Conservation (phyloP, 2,888 invertebrate genomes). For the Caenorhabditis macrosperma region DNA sequence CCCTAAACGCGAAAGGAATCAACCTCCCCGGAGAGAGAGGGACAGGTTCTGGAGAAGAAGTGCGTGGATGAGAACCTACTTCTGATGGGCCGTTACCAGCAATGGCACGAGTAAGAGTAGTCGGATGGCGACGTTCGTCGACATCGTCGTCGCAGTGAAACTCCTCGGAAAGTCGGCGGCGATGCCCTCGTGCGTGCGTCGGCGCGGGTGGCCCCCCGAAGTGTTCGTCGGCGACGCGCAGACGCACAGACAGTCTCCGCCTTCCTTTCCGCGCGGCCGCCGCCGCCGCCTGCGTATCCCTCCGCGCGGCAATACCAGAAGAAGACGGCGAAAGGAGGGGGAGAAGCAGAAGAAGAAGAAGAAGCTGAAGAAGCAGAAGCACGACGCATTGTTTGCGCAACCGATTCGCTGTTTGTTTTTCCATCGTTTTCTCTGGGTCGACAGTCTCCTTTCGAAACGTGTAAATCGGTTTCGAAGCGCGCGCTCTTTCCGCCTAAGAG, state of each 20-base stretch:
- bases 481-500: conserved; percentile 4
- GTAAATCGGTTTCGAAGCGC: conserved; percentile 40
- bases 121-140: conserved; percentile 18
- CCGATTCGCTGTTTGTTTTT: conserved; percentile 31
- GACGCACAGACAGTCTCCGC: conserved; percentile 25
- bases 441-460: conserved; percentile 26
- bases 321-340: background rate
- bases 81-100: conserved; percentile 17
- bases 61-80: conserved; percentile 11
- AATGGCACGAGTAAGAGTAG: background rate
- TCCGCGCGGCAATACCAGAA: conserved; percentile 27
- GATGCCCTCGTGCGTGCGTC: conserved; percentile 18
- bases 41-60: conserved; percentile 1
- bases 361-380: conserved; percentile 14
- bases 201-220: conserved; percentile 9
- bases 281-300: background rate
- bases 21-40: background rate
- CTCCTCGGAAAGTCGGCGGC: conserved; percentile 1
- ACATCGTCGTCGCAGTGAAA: conserved; percentile 11
- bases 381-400: conserved; percentile 54
- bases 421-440: conserved; percentile 10
- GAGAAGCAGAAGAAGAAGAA: conserved; percentile 7
- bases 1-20: conserved; percentile 3
- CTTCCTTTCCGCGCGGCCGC: conserved; percentile 8
- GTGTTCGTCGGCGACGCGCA: conserved; percentile 18